phyloP scores from a whole-genome alignment of 2,888 invertebrate genomes.

The Dolichomitus sp. region DNA sequence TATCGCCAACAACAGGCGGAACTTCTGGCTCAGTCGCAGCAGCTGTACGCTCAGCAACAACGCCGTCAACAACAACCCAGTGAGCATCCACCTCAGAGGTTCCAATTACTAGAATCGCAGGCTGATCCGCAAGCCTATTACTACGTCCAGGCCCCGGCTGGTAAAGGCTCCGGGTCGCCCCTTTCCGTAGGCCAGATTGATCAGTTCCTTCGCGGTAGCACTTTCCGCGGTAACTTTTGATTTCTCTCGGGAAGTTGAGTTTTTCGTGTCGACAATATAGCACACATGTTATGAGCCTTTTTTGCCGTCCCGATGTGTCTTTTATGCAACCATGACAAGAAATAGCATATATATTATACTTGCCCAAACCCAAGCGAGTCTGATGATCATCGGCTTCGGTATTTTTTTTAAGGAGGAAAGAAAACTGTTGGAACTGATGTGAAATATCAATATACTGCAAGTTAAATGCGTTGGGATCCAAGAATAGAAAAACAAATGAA shows the following conservation, averaged over 20 bases:
- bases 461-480: no score
- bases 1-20: constrained; percentile 89
- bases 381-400: neutral
- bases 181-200: constrained; percentile 92
- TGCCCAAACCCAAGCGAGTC: neutral
- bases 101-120: constrained; percentile 84
- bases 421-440: no score
- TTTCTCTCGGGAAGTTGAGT: neutral
- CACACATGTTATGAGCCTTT: neutral
- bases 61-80: constrained; percentile 89
- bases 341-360: neutral
- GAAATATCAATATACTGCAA: no score
- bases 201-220: constrained; percentile 91
- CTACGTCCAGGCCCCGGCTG: constrained; percentile 83
- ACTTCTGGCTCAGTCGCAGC: constrained; percentile 89
- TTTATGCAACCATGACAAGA: neutral
- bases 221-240: constrained; percentile 68
- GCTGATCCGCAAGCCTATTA: constrained; percentile 83
- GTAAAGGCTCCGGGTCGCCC: constrained; percentile 71
- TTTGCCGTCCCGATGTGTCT: neutral
- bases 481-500: no score
- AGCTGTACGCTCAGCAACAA: constrained; percentile 90
- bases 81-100: constrained; percentile 81
- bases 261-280: constrained; percentile 19
- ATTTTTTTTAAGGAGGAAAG: no score